Evolutionary conservation across 2,797 vertebrate genomes (phyloP).

Genomic region (Pelobates cultripes): DNA sequence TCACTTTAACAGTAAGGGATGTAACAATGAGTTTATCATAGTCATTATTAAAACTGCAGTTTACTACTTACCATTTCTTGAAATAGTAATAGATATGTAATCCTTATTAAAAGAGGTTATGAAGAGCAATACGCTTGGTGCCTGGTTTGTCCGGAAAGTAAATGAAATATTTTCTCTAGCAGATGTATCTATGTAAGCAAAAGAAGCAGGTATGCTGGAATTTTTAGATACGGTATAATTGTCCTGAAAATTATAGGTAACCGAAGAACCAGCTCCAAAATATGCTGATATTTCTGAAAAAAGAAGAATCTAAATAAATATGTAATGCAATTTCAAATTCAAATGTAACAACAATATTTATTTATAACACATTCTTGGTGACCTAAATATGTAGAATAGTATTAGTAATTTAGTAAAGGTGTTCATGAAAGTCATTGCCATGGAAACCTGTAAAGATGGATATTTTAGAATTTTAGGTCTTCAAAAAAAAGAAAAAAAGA

Average conservation of each 20-base stretch:
- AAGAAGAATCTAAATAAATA: neutral
- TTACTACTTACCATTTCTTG: conserved; percentile 81
- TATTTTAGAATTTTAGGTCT: too few relatives aligned
- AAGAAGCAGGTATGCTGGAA: conserved; percentile 76
- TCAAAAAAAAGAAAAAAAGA: too few relatives aligned
- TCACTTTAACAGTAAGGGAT: too few relatives aligned
- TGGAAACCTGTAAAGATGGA: too few relatives aligned
- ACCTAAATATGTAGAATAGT: too few relatives aligned
- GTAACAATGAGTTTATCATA: too few relatives aligned
- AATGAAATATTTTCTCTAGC: conserved; percentile 79
- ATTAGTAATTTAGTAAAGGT: too few relatives aligned
- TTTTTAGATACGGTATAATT: conserved; percentile 79
- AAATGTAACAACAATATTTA: too few relatives aligned
- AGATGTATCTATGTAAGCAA: conserved; percentile 77
- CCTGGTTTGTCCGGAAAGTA: conserved; percentile 83
- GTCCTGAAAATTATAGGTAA: conserved; percentile 84
- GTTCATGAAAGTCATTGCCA: too few relatives aligned
- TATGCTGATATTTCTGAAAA: conserved; percentile 87
- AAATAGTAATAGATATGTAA: conserved; percentile 83
- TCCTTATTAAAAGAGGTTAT: conserved; percentile 81
- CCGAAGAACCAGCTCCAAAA: conserved; percentile 81
- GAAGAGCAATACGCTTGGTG: conserved; percentile 82
- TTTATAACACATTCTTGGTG: too few relatives aligned
- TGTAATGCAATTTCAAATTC: too few relatives aligned
- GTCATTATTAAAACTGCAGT: too few relatives aligned